Evolutionary conservation across 1,140 invertebrate species (phyloP), one percentile per base, ranked within the genome.

Genomic region (Drosophila biarmipes): DNA sequence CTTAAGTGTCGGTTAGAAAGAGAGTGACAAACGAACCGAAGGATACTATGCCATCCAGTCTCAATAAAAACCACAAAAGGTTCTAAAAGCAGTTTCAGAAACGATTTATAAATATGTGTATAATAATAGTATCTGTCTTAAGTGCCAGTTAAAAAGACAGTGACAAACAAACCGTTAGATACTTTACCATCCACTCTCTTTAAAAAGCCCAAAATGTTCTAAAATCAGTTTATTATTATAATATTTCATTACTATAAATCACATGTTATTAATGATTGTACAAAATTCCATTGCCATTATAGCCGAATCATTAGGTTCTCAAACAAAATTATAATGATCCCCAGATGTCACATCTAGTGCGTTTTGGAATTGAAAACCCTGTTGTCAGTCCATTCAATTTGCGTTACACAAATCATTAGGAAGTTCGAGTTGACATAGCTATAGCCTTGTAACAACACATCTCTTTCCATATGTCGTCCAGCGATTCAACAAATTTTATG

Each of bases 391-490:
- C 40, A 40, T 61, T 61, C 29, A 38, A 57, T 35, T 58, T 37
- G 48, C 35, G 57, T 27, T 34, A 27, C 15, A 17, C 14, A 31
- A 21, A 15, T 27, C 57, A 61, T 61, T 17, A 24, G 53, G 53
- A 61, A 61, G 52, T 64, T 62, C n/a, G 21, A 46, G 61, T 62
- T 45, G 27, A 62, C 57, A 38, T 37, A 61, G 49, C 17, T 35
- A 49, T 48, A 67, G 63, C 45, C 73, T 86, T 86, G 82, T 75
- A 54, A 67, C 52, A 55, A 57, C 68, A 56, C 66, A 68, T 38
- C 24, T 29, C 6, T 37, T 14, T 46, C 55, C 48, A 71, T 67
- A 66, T 78, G 21, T 66, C 62, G 59, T 52, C 27, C 42, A 55
- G 53, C 19, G 14, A 61, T 79, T 78, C 53, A 52, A 59, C 68